These are phyloP conservation scores for Plectrocnemia conspersa DNA, from an alignment of 1,140 invertebrate species.

Conservation along the genomic window DNA sequence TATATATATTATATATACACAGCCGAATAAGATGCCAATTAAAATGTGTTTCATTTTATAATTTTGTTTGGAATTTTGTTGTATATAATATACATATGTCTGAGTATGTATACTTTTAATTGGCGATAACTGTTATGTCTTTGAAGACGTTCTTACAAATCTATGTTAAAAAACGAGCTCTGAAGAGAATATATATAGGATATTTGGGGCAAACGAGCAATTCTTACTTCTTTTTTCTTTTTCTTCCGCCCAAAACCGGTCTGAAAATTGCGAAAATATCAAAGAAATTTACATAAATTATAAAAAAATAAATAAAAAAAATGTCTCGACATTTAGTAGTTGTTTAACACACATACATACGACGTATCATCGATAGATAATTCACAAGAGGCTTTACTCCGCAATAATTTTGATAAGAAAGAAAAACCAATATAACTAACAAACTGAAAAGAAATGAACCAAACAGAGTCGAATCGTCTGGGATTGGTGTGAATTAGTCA, in stretches of 20 bases:
- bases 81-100: neutral
- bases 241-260: constrained; percentile 87
- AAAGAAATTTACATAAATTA: constrained; percentile 35
- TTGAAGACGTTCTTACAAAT: constrained; percentile 28
- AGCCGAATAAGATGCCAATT: neutral
- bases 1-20: neutral
- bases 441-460: constrained; percentile 12
- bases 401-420: constrained; percentile 13
- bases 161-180: constrained; percentile 34
- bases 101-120: constrained; percentile 21
- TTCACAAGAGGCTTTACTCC: constrained; percentile 18
- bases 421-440: constrained; percentile 2
- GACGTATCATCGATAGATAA: too few species aligned
- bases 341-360: too few species aligned
- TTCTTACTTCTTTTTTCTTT: constrained; percentile 95
- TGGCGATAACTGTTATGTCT: constrained; percentile 34
- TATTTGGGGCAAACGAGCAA: constrained; percentile 42
- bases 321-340: too few species aligned
- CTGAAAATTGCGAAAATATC: constrained; percentile 60
- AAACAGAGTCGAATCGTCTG: too few species aligned
- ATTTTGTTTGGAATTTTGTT: neutral
- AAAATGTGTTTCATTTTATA: neutral
- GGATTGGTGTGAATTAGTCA: too few species aligned
- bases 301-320: constrained; percentile 32
- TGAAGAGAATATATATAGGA: constrained; percentile 32